Evolutionary conservation across 2,888 invertebrate genomes (phyloP).

Genomic region (Orthosia gothica): DNA sequence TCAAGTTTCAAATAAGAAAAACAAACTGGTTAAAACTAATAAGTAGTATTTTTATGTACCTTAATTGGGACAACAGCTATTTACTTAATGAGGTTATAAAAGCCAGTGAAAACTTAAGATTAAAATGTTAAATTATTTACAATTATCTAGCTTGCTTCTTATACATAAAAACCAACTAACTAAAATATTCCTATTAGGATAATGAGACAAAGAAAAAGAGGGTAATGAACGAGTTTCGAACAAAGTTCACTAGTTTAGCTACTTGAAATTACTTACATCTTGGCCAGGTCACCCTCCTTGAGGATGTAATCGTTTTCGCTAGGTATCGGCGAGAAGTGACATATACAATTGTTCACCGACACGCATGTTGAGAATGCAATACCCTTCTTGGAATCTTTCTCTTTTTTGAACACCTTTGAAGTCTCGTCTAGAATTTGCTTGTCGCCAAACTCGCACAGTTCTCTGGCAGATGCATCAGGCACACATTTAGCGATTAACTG

Average conservation of each 20-base stretch:
- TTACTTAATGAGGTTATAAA: slow-evolving; percentile 47
- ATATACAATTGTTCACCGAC: slow-evolving; percentile 99
- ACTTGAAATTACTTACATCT: slow-evolving; percentile 95
- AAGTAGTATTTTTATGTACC: slow-evolving; percentile 4
- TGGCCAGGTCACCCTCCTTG: slow-evolving; percentile 98
- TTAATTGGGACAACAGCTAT: slow-evolving; percentile 6
- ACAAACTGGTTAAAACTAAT: background rate
- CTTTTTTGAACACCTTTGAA: slow-evolving; percentile 99
- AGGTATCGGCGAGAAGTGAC: slow-evolving; percentile 99
- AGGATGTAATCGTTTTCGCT: slow-evolving; percentile 97
- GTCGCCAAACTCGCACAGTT: slow-evolving; percentile 98
- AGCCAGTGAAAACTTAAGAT: background rate
- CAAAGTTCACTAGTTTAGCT: slow-evolving; percentile 38
- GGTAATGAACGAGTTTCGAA: slow-evolving; percentile 21
- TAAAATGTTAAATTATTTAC: background rate
- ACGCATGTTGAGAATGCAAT: slow-evolving; percentile 99
- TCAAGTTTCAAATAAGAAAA: background rate
- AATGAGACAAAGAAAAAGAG: slow-evolving; percentile 14
- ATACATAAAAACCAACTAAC: too few relatives aligned
- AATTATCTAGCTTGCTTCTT: background rate
- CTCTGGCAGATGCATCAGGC: slow-evolving; percentile 96
- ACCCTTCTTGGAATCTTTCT: slow-evolving; percentile 99
- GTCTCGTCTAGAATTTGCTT: slow-evolving; percentile 97
- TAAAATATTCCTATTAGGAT: background rate
- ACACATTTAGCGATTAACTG: slow-evolving; percentile 97